Evolutionary conservation across 2,113 vertebrate species (phyloP).

Genomic region (Asarcornis scutulata): DNA sequence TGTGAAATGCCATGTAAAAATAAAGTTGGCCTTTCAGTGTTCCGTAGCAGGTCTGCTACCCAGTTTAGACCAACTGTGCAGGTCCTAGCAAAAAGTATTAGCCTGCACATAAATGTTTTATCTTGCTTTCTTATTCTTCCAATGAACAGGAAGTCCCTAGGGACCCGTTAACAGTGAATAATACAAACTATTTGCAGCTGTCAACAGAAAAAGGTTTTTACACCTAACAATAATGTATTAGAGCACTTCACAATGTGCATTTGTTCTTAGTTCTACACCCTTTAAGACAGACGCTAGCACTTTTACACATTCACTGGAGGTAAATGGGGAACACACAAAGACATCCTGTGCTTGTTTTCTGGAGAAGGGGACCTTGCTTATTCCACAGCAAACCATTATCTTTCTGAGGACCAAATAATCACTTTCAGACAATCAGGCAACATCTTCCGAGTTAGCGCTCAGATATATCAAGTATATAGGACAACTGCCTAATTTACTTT

Average conservation of each 20-base stretch:
- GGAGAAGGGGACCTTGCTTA: background rate
- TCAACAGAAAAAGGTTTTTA: conserved; percentile 21
- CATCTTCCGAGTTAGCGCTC: background rate
- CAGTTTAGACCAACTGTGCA: background rate
- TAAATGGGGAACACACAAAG: background rate
- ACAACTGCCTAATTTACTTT: background rate
- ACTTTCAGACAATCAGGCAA: background rate
- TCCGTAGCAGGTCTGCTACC: background rate
- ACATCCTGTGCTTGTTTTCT: background rate
- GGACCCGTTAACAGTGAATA: conserved; percentile 16
- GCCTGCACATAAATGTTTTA: conserved; percentile 12
- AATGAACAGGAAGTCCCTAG: background rate
- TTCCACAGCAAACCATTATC: background rate
- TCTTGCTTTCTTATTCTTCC: conserved; percentile 8
- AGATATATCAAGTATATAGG: background rate
- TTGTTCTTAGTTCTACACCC: background rate
- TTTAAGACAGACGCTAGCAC: background rate
- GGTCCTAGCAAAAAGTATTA: background rate
- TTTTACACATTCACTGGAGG: background rate
- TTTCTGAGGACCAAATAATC: background rate
- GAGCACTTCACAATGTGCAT: background rate
- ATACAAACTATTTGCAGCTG: conserved; percentile 9
- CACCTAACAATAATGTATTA: background rate
- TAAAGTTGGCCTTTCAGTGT: background rate
- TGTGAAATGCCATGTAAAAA: background rate